Percentiles rank a stretch among this genome's conserved stretches.
Conservation (phyloP, 1,140 invertebrate genomes). For the Drosophila micromelanica region DNA sequence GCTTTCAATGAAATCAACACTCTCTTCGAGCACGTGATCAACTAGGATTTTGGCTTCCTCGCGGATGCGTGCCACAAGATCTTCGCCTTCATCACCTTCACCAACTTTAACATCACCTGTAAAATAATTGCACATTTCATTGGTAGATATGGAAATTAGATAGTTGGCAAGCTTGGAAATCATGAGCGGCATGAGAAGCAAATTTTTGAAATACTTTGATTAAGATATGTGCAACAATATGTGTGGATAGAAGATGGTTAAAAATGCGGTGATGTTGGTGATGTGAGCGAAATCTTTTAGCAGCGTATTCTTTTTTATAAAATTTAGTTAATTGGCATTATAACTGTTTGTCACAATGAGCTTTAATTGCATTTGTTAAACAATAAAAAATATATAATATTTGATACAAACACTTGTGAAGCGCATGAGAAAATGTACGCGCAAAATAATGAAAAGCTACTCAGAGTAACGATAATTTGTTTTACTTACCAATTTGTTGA, state of each 20-base stretch:
- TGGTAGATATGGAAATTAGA: conserved; percentile 67
- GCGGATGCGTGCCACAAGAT: conserved; percentile 70
- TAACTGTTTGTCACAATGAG: conserved; percentile 58
- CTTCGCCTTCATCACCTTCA: conserved; percentile 55
- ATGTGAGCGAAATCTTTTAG: conserved; percentile 57
- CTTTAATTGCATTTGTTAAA: conserved; percentile 76
- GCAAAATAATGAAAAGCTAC: conserved; percentile 50
- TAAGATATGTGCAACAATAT: conserved; percentile 51
- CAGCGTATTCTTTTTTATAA: conserved; percentile 25
- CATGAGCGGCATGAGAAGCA: conserved; percentile 63
- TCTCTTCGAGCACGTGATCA: conserved; percentile 82
- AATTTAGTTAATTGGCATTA: conserved; percentile 16
- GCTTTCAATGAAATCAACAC: conserved; percentile 74
- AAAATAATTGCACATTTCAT: conserved; percentile 75
- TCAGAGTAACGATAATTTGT: neutral
- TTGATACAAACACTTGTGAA: conserved; percentile 44
- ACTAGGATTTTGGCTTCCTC: conserved; percentile 81
- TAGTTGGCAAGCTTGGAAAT: conserved; percentile 61
- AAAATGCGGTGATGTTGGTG: conserved; percentile 68
- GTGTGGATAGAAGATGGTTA: conserved; percentile 42
- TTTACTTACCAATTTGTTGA: conserved; percentile 56
- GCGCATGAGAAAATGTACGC: conserved; percentile 48
- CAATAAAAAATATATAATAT: conserved; percentile 44
- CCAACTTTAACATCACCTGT: conserved; percentile 77
- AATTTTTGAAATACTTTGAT: conserved; percentile 15